Conservation (phyloP, 2,888 invertebrate species). For the Sympetrum striolatum region DNA sequence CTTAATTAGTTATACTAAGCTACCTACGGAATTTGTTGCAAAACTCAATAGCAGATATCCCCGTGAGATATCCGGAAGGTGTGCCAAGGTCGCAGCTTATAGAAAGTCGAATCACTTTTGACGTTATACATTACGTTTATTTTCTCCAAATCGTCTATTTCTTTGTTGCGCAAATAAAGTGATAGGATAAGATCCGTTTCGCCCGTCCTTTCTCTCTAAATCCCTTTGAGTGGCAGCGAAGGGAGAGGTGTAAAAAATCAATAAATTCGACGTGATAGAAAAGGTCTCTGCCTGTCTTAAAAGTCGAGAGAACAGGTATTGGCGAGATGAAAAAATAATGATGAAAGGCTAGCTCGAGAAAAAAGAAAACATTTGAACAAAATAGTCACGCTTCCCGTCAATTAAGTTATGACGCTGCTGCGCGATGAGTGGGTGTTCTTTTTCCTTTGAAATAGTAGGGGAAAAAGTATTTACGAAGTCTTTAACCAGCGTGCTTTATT, state of each 20-base stretch:
- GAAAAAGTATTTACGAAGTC: too few species aligned
- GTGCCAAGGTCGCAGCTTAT: too few species aligned
- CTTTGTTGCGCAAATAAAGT: too few species aligned
- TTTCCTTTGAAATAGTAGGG: background rate
- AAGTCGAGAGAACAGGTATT: background rate
- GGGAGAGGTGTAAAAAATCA: background rate
- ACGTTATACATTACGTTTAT: too few species aligned
- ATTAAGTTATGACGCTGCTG: conserved; percentile 7
- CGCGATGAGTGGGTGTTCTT: background rate
- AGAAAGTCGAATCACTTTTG: too few species aligned
- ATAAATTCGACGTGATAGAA: background rate
- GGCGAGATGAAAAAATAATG: background rate
- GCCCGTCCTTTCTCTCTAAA: background rate
- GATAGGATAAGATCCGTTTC: background rate
- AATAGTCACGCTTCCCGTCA: conserved; percentile 12
- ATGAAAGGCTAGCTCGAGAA: background rate
- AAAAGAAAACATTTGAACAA: background rate
- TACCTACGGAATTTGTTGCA: too few species aligned
- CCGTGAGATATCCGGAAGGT: too few species aligned
- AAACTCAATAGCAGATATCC: too few species aligned
- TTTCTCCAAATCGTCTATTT: too few species aligned
- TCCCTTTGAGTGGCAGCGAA: background rate
- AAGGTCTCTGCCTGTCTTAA: conserved; percentile 6
- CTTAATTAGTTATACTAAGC: too few species aligned
- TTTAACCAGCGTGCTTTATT: too few species aligned